Evolutionary conservation across 2,888 invertebrate genomes (phyloP).

Genomic region (Drosophila antonietae): DNA sequence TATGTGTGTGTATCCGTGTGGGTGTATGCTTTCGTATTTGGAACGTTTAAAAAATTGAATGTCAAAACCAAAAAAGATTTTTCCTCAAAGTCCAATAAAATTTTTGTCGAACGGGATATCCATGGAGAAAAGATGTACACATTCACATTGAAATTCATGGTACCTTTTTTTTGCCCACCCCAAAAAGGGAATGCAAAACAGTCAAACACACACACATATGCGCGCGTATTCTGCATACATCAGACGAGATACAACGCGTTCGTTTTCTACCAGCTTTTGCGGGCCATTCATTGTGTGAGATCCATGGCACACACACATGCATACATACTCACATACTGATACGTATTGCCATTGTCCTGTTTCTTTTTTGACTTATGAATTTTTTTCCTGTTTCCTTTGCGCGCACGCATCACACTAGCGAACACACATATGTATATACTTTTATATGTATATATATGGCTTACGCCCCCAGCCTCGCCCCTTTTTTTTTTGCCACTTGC

Average conservation of each 20-base stretch:
- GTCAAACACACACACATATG: slow-evolving; percentile 40
- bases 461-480: slow-evolving; percentile 39
- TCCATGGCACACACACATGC: slow-evolving; percentile 24
- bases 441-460: not conserved
- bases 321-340: slow-evolving; percentile 3
- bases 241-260: slow-evolving; percentile 60
- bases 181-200: slow-evolving; percentile 24
- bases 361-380: slow-evolving; percentile 28
- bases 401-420: slow-evolving; percentile 42
- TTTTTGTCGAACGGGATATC: slow-evolving; percentile 13
- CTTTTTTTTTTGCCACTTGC: slow-evolving; percentile 33
- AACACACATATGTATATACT: not conserved
- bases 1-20: slow-evolving; percentile 11
- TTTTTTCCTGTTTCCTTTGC: slow-evolving; percentile 39
- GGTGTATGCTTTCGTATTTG: slow-evolving; percentile 19
- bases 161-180: slow-evolving; percentile 22
- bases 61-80: slow-evolving; percentile 26
- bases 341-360: slow-evolving; percentile 54
- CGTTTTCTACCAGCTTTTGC: slow-evolving; percentile 46
- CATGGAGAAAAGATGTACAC: not conserved
- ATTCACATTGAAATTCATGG: not conserved
- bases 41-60: slow-evolving; percentile 45
- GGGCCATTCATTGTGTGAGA: slow-evolving; percentile 51
- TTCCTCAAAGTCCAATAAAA: slow-evolving; percentile 7
- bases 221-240: slow-evolving; percentile 68